Conservation (phyloP, 1,140 invertebrate genomes). For the Eueides isabella region DNA sequence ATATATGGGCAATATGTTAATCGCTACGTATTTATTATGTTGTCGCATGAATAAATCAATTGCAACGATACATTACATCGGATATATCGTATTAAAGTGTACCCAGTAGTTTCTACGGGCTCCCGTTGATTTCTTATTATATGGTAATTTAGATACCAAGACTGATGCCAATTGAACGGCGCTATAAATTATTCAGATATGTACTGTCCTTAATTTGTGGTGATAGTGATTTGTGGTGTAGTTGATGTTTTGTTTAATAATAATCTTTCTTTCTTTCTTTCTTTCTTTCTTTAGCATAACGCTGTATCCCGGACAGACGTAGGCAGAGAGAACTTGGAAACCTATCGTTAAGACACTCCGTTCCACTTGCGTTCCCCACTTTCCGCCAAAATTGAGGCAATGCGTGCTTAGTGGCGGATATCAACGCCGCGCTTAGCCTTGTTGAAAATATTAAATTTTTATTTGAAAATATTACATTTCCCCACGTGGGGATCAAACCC, state of each 20-base stretch:
- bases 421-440: no score
- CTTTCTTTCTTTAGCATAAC: no score
- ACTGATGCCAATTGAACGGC: conserved; percentile 7
- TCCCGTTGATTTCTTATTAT: conserved; percentile 29
- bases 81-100: conserved; percentile 31
- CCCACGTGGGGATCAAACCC: no score
- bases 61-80: conserved; percentile 29
- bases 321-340: no score
- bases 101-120: conserved; percentile 17
- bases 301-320: no score
- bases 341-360: no score
- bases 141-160: conserved; percentile 36
- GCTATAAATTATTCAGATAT: conserved; percentile 1
- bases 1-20: conserved; percentile 42
- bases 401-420: no score
- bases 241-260: background rate
- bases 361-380: no score
- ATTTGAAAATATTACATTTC: no score
- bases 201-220: conserved; percentile 1
- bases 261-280: background rate
- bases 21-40: conserved; percentile 38
- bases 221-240: background rate
- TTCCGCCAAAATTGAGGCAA: no score
- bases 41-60: conserved; percentile 41
- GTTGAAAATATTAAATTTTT: no score